phyloP scores from a whole-genome alignment of 2,113 vertebrate genomes.

The Acanthisitta chloris region DNA sequence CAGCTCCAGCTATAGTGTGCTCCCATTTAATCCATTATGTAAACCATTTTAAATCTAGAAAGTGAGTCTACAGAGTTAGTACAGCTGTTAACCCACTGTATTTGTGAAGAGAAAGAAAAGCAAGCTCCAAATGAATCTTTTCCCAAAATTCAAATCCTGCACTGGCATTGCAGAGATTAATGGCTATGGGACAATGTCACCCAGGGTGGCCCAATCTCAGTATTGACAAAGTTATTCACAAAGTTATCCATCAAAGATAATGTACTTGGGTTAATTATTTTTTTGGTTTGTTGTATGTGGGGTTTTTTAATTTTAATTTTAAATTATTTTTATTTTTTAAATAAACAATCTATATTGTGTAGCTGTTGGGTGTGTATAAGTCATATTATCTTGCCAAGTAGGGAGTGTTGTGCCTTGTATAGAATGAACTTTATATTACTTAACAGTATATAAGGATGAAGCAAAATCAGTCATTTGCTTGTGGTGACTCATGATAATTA shows the following conservation, averaged over 20 bases:
- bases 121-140: not conserved
- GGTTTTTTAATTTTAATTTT: no score
- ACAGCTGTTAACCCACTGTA: not conserved
- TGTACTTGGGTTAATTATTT: no score
- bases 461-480: conserved; percentile 4
- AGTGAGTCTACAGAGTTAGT: not conserved
- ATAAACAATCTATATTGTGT: not conserved
- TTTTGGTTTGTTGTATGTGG: no score
- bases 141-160: not conserved
- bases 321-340: no score
- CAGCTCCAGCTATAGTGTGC: not conserved
- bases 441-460: not conserved
- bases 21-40: not conserved
- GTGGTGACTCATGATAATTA: conserved; percentile 46
- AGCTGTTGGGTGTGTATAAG: not conserved
- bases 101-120: not conserved
- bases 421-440: not conserved
- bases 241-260: not conserved
- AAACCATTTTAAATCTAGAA: not conserved
- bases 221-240: not conserved
- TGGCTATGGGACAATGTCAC: not conserved
- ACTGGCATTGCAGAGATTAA: not conserved
- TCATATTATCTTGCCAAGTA: not conserved
- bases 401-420: not conserved
- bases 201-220: not conserved